Percentiles rank a stretch among this genome's conserved stretches.
Conservation (phyloP, 2,797 vertebrate species). For the Atherinosoma microstoma region DNA sequence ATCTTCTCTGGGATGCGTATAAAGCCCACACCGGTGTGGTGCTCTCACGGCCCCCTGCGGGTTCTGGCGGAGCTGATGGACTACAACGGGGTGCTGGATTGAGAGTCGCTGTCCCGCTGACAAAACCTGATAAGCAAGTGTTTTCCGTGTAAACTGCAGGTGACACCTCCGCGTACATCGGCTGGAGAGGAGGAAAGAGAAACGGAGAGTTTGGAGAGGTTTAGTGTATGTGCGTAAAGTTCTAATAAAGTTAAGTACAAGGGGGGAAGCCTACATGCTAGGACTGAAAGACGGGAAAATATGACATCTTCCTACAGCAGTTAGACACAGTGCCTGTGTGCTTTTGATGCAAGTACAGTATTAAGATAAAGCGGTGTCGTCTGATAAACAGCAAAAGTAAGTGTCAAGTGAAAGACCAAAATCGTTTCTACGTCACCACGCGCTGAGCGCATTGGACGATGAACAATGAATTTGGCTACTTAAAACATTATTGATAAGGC, state of each 20-base stretch:
- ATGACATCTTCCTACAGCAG: slow-evolving; percentile 8
- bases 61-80: slow-evolving; percentile 59
- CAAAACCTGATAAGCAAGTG: slow-evolving; percentile 38
- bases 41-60: slow-evolving; percentile 76
- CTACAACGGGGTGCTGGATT: slow-evolving; percentile 44
- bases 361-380: slow-evolving; percentile 9
- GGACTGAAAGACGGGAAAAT: neutral
- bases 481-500: slow-evolving; percentile 23
- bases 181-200: slow-evolving; percentile 63
- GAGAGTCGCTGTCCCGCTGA: slow-evolving; percentile 41
- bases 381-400: slow-evolving; percentile 39
- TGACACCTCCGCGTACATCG: slow-evolving; percentile 67
- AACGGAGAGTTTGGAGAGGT: slow-evolving; percentile 57
- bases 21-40: slow-evolving; percentile 62
- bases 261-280: slow-evolving; percentile 13
- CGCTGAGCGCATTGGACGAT: slow-evolving; percentile 20
- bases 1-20: slow-evolving; percentile 77
- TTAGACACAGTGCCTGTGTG: slow-evolving; percentile 12
- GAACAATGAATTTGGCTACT: slow-evolving; percentile 3
- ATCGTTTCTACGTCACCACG: slow-evolving; percentile 47
- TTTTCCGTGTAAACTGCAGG: slow-evolving; percentile 58
- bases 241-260: slow-evolving; percentile 53
- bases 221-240: slow-evolving; percentile 67
- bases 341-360: neutral
- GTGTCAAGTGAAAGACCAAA: slow-evolving; percentile 38